Evolutionary conservation across 2,113 vertebrate genomes (phyloP).

Genomic region (Hemicordylus capensis): DNA sequence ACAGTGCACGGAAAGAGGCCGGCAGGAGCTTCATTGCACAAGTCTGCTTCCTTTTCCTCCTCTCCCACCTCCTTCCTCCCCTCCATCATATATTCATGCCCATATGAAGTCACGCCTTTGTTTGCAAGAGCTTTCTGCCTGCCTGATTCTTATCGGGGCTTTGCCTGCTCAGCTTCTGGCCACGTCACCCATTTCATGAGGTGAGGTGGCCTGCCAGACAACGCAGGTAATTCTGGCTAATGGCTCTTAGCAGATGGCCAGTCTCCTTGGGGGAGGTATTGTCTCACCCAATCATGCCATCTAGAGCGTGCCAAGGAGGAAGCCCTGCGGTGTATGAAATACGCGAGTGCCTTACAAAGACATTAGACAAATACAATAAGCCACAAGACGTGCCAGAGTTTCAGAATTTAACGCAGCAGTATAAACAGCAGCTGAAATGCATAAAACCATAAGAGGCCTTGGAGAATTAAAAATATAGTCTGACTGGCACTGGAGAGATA

Average conservation of each 20-base stretch:
- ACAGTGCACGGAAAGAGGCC: no score
- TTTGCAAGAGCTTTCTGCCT: background rate
- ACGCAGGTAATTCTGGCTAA: background rate
- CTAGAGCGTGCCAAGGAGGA: background rate
- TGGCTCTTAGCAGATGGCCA: background rate
- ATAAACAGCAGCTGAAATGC: no score
- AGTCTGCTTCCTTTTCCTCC: background rate
- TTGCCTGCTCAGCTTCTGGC: background rate
- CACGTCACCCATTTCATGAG: conserved; percentile 11
- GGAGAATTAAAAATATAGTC: no score
- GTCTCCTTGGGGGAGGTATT: background rate
- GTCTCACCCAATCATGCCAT: background rate
- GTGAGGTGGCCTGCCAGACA: background rate
- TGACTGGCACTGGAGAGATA: no score
- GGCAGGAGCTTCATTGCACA: background rate
- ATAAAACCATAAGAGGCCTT: no score
- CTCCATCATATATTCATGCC: no score
- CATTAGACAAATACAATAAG: no score
- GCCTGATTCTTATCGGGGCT: background rate
- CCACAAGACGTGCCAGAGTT: no score
- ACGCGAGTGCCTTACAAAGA: background rate
- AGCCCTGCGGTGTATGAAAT: background rate
- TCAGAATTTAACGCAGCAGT: no score
- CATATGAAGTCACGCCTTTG: conserved; percentile 12
- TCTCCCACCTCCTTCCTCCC: background rate